phyloP scores from a whole-genome alignment of 2,888 invertebrate species.

The Athetis lepigone region DNA sequence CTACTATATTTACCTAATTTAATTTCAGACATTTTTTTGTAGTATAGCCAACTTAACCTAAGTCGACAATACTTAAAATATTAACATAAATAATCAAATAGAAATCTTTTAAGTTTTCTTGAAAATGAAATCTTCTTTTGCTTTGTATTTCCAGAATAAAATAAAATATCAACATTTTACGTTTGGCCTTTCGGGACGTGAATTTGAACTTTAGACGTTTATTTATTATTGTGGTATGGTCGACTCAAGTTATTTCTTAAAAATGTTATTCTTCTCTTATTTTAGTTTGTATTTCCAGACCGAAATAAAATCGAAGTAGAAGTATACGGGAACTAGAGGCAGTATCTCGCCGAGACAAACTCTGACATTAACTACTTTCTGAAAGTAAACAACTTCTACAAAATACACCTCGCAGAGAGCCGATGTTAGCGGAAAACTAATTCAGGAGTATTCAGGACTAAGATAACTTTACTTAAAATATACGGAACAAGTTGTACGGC shows the following conservation, averaged over 20 bases:
- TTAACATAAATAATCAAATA: too few relatives aligned
- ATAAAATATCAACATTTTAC: neutral
- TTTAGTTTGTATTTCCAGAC: neutral
- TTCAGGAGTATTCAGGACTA: constrained; percentile 63
- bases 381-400: constrained; percentile 61
- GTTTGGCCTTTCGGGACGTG: neutral
- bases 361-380: constrained; percentile 35
- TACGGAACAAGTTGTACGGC: constrained; percentile 60
- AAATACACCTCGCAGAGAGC: constrained; percentile 51
- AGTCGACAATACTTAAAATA: too few relatives aligned
- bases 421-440: constrained; percentile 65
- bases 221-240: neutral
- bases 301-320: constrained; percentile 7
- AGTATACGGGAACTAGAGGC: neutral
- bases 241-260: neutral
- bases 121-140: too few relatives aligned
- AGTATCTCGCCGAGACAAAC: constrained; percentile 35
- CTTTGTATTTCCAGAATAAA: too few relatives aligned
- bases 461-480: constrained; percentile 72
- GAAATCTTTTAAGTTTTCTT: too few relatives aligned
- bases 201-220: neutral
- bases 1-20: too few relatives aligned
- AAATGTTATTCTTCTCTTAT: neutral
- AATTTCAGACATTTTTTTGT: too few relatives aligned
- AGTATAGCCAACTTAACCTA: too few relatives aligned